Base-by-base conservation (phyloP, 2,113 vertebrate species). In the Platichthys flesus region DNA sequence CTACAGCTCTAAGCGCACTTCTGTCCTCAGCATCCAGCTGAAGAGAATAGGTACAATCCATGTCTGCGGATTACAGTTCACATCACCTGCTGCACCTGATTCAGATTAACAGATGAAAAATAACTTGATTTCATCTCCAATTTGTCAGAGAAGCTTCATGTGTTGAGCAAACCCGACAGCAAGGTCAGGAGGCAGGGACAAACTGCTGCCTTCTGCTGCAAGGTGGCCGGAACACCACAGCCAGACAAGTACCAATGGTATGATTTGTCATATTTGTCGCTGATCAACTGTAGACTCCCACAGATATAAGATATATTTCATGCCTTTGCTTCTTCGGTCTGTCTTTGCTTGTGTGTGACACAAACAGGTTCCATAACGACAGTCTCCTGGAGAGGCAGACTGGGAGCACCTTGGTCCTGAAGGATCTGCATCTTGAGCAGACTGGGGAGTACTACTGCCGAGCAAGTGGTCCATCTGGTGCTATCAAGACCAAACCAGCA, bases 361-460 rank as follows among this genome's bases (percentile, higher is more conserved):
- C 40, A 14, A 62, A 83, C 84, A 99, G 98, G 98, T 99, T 97
- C 88, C 96, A 99, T 89, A 98, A 99, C 2, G 88, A 92, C 78
- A 96, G 92, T 0, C 81, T 97, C 64, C 88, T 99, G 83, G 94
- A 96, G 42, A 94, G 90, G 42, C 95, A 95, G 51, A 94, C 95
- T 0, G 96, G 95, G 21, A 95, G 93, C 85, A 97, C 93, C 23
- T 84, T 99, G 84, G 88, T 97, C 73, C 86, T 99, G 74, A 96
- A 91, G 89, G 94, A 96, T 24, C 82, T 99, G 76, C 92, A 67
- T n/a, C 85, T 56, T 83, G 91, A 90, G 15, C 96, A 98, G 45
- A 86, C 94, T 1, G 98, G 98, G 47, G 94, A 97, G 58, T 99
- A 99, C 78, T 95, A 95, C 83, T 99, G 98, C 93, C 96, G 95